Conservation (phyloP, 2,888 invertebrate genomes). For the Bruchidius siliquastri region DNA sequence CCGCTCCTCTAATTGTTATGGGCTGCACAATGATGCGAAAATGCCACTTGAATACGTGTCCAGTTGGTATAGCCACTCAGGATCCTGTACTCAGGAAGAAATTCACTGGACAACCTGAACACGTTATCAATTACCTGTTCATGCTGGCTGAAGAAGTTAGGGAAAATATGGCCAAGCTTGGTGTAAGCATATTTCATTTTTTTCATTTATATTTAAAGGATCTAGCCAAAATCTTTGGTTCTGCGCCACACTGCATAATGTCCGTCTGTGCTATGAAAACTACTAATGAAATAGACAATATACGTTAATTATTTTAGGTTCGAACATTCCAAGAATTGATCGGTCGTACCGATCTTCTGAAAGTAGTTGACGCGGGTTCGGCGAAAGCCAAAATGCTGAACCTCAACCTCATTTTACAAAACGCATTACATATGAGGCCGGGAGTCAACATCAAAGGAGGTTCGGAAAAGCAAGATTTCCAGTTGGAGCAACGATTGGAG, state of each 20-base stretch:
- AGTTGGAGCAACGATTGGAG: conserved; percentile 78
- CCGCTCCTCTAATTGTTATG: conserved; percentile 94
- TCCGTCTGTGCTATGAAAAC: too few relatives aligned
- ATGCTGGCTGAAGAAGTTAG: conserved; percentile 97
- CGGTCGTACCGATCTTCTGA: conserved; percentile 85
- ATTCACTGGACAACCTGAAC: conserved; percentile 96
- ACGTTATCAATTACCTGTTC: conserved; percentile 96
- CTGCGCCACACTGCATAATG: too few relatives aligned
- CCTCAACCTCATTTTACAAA: conserved; percentile 79
- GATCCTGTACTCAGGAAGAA: conserved; percentile 93
- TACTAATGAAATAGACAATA: too few relatives aligned
- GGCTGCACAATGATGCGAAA: conserved; percentile 99
- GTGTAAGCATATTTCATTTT: conserved; percentile 58
- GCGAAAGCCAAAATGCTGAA: conserved; percentile 82
- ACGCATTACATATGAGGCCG: conserved; percentile 85
- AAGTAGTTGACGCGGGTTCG: conserved; percentile 64
- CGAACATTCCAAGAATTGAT: conserved; percentile 65
- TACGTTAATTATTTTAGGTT: conserved; percentile 29
- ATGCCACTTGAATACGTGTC: conserved; percentile 98
- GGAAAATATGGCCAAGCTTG: conserved; percentile 84
- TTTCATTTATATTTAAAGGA: too few relatives aligned
- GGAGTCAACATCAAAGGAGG: conserved; percentile 85
- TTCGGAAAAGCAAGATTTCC: conserved; percentile 80
- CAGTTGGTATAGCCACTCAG: conserved; percentile 98
- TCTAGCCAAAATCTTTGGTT: too few relatives aligned